Conservation (phyloP, 2,113 vertebrate genomes). For the Rhinolophus sinicus region DNA sequence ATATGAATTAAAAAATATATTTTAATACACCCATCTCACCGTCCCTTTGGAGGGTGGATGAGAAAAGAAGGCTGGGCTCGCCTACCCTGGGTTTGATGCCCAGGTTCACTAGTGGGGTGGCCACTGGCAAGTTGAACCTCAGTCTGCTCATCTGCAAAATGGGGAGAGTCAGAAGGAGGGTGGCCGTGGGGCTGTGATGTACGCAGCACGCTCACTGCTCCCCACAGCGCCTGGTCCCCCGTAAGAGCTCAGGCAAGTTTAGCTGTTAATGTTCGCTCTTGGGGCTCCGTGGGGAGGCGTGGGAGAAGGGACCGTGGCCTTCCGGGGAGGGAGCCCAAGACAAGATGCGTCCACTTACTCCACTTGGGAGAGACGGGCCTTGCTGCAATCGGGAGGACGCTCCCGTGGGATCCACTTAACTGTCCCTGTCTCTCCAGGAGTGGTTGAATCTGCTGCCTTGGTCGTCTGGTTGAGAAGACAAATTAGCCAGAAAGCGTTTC, state of each 20-base stretch:
- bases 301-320: not conserved
- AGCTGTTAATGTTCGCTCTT: not conserved
- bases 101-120: not conserved
- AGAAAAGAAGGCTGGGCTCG: not conserved
- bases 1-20: too few relatives aligned
- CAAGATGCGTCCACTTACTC: not conserved
- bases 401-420: not conserved
- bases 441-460: slow-evolving; percentile 90
- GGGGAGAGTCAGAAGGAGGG: not conserved
- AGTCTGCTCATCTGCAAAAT: not conserved
- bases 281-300: not conserved
- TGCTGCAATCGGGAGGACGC: not conserved
- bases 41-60: not conserved
- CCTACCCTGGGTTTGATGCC: not conserved
- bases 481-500: slow-evolving; percentile 87
- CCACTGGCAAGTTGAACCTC: not conserved
- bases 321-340: not conserved
- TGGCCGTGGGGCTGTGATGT: not conserved
- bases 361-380: not conserved
- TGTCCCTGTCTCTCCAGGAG: slow-evolving; percentile 83
- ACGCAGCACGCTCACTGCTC: not conserved
- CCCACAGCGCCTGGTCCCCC: not conserved
- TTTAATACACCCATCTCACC: not conserved
- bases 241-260: not conserved
- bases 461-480: slow-evolving; percentile 93